Conservation (phyloP, 2,888 invertebrate species). For the Osedax frankpressi region DNA sequence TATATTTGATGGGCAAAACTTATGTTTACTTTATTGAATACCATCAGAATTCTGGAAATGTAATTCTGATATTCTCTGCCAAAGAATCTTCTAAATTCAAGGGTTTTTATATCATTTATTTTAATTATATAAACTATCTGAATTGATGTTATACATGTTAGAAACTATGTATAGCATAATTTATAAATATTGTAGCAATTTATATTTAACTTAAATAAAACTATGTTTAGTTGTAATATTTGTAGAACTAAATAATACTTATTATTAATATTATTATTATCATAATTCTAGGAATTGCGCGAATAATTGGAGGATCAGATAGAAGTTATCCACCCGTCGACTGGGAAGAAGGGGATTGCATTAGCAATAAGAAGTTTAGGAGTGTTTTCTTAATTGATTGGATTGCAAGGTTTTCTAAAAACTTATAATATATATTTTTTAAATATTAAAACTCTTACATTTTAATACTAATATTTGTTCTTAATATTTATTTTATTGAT, state of each 20-base stretch:
- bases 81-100: not conserved
- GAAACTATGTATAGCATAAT: not conserved
- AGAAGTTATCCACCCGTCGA: not conserved
- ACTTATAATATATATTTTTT: too few relatives aligned
- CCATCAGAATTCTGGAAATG: not conserved
- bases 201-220: not conserved
- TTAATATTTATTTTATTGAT: too few relatives aligned
- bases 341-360: not conserved
- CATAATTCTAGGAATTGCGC: not conserved
- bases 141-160: not conserved
- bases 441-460: too few relatives aligned
- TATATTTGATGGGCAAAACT: too few relatives aligned
- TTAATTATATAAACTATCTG: not conserved
- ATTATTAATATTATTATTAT: too few relatives aligned
- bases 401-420: not conserved
- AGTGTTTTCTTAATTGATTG: not conserved
- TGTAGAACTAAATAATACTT: too few relatives aligned
- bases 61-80: not conserved
- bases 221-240: too few relatives aligned
- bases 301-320: not conserved
- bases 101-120: not conserved
- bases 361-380: not conserved
- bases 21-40: too few relatives aligned
- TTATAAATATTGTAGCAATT: not conserved
- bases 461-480: too few relatives aligned